These are phyloP conservation scores for Spheniscus mendiculus DNA, from an alignment of 2,113 vertebrate genomes.

Conservation along the genomic window DNA sequence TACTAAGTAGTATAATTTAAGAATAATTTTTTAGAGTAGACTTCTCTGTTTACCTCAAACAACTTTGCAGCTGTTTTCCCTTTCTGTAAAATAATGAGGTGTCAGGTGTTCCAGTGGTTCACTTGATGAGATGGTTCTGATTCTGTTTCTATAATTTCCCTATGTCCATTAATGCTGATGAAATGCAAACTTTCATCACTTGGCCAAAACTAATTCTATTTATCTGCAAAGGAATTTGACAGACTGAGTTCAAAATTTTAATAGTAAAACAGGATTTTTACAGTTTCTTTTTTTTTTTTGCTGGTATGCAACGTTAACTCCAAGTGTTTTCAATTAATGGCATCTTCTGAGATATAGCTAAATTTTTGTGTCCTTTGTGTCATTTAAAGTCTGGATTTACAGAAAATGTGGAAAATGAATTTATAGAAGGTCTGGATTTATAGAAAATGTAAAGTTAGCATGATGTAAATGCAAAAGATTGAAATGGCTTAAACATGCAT, in stretches of 20 bases:
- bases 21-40: background rate
- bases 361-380: background rate
- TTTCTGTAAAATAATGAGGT: slow-evolving; percentile 16
- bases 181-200: background rate
- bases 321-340: background rate
- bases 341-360: background rate
- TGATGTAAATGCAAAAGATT: background rate
- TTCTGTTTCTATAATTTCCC: slow-evolving; percentile 16
- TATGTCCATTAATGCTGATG: background rate
- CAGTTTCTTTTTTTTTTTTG: background rate
- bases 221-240: slow-evolving; percentile 20
- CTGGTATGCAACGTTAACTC: background rate
- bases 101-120: background rate
- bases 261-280: background rate
- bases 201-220: slow-evolving; percentile 9
- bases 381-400: background rate
- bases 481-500: background rate
- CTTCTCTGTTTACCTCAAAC: background rate
- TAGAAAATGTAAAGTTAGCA: background rate
- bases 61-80: slow-evolving; percentile 7
- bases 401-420: background rate
- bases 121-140: slow-evolving; percentile 8
- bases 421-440: background rate
- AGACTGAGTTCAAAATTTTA: slow-evolving; percentile 19
- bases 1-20: background rate